These are phyloP conservation scores for Thripadectes ignobilis DNA, from an alignment of 2,797 vertebrate species.

Conservation along the genomic window DNA sequence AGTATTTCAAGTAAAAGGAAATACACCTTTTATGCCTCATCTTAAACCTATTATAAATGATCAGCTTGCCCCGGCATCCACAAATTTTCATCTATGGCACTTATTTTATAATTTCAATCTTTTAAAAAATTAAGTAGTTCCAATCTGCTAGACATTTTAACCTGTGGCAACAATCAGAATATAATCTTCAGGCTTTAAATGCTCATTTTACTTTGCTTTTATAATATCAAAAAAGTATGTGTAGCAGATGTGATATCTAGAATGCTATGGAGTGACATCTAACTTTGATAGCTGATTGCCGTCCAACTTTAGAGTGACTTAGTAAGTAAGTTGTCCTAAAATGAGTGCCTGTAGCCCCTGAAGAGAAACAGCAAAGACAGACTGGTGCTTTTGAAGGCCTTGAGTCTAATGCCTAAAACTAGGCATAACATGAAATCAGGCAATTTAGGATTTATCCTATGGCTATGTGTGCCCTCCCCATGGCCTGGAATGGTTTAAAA, in stretches of 20 bases:
- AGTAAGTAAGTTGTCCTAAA: neutral
- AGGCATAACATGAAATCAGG: neutral
- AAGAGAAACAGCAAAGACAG: neutral
- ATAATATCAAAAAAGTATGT: neutral
- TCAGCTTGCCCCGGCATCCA: neutral
- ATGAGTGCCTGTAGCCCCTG: neutral
- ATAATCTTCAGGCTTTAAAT: neutral
- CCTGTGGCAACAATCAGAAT: neutral
- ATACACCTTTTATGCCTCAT: neutral
- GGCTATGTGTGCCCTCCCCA: neutral
- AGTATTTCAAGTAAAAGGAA: neutral
- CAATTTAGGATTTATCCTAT: neutral
- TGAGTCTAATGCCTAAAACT: neutral
- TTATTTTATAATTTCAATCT: neutral
- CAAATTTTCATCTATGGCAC: neutral
- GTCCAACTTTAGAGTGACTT: neutral
- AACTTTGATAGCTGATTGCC: neutral
- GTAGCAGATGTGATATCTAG: neutral
- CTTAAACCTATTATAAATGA: neutral
- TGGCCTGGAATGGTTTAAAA: neutral
- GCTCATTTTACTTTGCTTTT: neutral
- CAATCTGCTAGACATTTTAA: neutral
- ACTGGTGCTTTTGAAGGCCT: neutral
- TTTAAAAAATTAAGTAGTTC: neutral
- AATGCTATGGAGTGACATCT: neutral